Percentiles rank a stretch among this genome's conserved stretches.
These are phyloP conservation scores for Corythornis cristatus DNA, from an alignment of 2,113 vertebrate species.

Conservation along the genomic window DNA sequence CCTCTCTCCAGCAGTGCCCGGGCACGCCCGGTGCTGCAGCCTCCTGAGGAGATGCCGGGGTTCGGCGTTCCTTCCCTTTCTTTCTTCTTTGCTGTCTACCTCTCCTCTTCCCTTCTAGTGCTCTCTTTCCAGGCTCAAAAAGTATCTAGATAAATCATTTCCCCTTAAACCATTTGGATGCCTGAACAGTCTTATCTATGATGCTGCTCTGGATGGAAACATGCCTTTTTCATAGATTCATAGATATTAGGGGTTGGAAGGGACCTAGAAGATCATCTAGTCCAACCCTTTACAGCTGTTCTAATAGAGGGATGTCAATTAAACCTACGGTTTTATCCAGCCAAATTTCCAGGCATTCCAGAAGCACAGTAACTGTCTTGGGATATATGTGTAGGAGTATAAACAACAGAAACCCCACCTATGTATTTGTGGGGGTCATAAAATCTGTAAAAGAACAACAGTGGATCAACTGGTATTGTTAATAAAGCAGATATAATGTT, in stretches of 20 bases:
- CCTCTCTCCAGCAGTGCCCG: neutral
- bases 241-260: no score
- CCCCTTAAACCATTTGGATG: neutral
- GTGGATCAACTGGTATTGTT: neutral
- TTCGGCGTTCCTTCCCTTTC: neutral
- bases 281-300: neutral
- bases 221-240: neutral
- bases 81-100: neutral
- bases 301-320: no score
- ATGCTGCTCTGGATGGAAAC: neutral
- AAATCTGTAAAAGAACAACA: neutral
- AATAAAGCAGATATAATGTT: neutral
- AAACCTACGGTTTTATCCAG: neutral
- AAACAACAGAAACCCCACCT: neutral
- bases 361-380: neutral
- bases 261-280: no score
- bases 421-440: neutral
- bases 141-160: neutral
- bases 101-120: neutral
- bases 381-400: neutral
- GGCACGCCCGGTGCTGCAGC: neutral
- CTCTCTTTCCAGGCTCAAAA: neutral
- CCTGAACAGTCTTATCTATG: accelerated
- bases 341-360: neutral
- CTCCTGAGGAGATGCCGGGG: neutral